phyloP scores from a whole-genome alignment of 2,888 invertebrate genomes.

The Acleris cristana region DNA sequence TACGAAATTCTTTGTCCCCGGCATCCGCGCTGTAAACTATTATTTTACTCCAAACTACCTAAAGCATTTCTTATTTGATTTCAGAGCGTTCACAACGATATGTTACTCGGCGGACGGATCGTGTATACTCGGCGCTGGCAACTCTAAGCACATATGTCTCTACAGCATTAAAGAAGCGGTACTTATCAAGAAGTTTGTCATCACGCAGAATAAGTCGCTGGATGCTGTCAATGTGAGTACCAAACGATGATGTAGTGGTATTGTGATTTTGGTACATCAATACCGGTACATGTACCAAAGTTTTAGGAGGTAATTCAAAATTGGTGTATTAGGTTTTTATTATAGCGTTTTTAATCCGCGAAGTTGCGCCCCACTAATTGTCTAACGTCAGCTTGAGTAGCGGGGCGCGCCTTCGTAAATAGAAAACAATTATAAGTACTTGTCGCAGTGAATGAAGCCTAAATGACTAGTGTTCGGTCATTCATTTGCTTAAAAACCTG shows the following conservation, averaged over 20 bases:
- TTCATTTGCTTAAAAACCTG: no score
- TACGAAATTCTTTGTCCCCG: not conserved
- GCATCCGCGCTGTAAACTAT: not conserved
- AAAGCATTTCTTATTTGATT: conserved; percentile 41
- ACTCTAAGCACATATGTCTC: conserved; percentile 96
- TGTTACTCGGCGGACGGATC: conserved; percentile 97
- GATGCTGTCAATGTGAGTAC: conserved; percentile 95
- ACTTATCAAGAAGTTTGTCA: conserved; percentile 95
- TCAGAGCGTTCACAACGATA: conserved; percentile 94
- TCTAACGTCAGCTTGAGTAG: no score
- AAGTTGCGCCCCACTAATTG: no score
- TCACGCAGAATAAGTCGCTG: conserved; percentile 96
- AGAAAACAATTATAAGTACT: no score
- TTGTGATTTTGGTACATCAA: not conserved
- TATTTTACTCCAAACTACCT: no score
- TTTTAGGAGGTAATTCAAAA: not conserved
- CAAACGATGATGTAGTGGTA: not conserved
- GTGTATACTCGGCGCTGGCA: conserved; percentile 95
- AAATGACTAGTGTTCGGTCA: no score
- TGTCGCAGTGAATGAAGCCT: no score
- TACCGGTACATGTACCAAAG: no score
- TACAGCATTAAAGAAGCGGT: conserved; percentile 93
- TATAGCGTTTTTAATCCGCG: no score
- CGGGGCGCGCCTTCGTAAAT: no score
- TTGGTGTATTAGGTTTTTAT: no score